A percentile compares a stretch with the other conserved stretches of the same genome.
Conservation (phyloP, 2,797 vertebrate species). For the Todus mexicanus region DNA sequence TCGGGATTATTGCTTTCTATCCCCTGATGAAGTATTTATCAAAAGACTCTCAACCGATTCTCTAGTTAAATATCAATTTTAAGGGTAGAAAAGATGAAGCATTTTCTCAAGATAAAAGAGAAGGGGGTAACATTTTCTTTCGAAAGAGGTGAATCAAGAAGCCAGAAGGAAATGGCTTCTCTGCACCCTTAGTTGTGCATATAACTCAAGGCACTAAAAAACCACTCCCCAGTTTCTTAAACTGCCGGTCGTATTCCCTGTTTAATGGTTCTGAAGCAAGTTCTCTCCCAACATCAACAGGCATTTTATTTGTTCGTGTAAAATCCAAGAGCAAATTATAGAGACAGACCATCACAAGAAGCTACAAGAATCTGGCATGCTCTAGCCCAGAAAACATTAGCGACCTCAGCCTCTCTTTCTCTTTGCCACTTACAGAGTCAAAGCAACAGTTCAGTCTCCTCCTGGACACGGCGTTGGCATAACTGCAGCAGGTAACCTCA, state of each 20-base stretch:
- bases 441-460: neutral
- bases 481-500: neutral
- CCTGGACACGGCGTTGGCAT: accelerated
- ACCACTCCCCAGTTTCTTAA: accelerated
- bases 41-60: accelerated
- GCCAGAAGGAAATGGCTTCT: neutral
- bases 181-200: neutral
- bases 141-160: accelerated
- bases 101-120: neutral
- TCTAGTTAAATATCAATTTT: neutral
- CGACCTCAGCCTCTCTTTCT: accelerated
- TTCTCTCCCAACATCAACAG: neutral
- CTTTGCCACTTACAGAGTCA: neutral
- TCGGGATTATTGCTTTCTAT: accelerated
- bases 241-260: neutral
- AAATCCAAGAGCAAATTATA: neutral
- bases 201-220: neutral
- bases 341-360: neutral
- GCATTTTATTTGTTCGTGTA: neutral
- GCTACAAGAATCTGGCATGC: neutral
- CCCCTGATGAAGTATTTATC: neutral
- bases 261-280: neutral
- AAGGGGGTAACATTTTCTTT: neutral
- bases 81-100: neutral
- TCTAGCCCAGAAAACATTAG: neutral